Evolutionary conservation across 2,113 vertebrate species (phyloP), one percentile per base, ranked within the genome.

Genomic region (Thermophis baileyi): DNA sequence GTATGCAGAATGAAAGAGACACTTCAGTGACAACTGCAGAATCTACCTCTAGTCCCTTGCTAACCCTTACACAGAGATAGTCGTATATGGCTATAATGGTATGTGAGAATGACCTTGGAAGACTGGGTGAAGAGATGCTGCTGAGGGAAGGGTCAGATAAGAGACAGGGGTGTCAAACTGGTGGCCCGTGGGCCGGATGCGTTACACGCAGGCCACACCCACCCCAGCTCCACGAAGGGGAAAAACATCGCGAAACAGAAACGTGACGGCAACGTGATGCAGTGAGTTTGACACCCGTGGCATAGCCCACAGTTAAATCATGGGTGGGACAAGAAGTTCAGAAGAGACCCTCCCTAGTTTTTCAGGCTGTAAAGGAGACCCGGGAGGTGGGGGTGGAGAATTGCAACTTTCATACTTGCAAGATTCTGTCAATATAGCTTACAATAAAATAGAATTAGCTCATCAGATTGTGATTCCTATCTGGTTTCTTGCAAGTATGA

Each of bases 321-420:
- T 40, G n/a, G 69, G 2, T 40, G 16, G n/a, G 69, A 8, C 14
- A 74, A 74, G 69, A 40, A 40, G 69, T 40, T 74, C n/a, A 40
- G 69, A 74, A 40, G 6, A 74, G n/a, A 74, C n/a, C 16, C n/a
- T 74, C 69, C 14, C 69, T 40, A 74, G 14, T 18, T 40, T 40
- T 20, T 74, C 16, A 20, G n/a, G 6, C 14, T 74, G 16, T 74
- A 74, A 40, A 74, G 69, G n/a, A 74, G 69, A 74, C 30, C 12
- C 0, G 3, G 14, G 30, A 12, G 4, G 12, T 4, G 2, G 2
- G n/a, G 14, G 5, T 6, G 1, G 6, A 16, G n/a, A 74, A 74
- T 74, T 74, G n/a, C 0, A 74, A 74, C n/a, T 35, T 74, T 74
- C n/a, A 74, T 20, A 35, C n/a, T 74, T 74, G 69, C 2, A 74